Evolutionary conservation across 2,113 vertebrate genomes (phyloP).

Genomic region (Gymnogyps californianus): DNA sequence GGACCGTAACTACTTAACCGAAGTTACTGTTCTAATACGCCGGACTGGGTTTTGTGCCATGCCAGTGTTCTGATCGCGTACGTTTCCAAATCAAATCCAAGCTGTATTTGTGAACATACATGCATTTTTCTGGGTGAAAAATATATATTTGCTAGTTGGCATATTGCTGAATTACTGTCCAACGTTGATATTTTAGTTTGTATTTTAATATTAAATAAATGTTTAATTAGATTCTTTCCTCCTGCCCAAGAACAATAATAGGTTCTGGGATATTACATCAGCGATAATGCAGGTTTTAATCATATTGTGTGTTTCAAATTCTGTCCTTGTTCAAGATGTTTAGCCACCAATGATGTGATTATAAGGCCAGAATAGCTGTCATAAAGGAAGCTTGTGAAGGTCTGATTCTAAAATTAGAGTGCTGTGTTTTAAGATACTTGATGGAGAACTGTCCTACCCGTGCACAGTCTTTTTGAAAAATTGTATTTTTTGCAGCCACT

Average conservation of each 20-base stretch:
- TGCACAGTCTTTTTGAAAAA: background rate
- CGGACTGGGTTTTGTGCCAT: background rate
- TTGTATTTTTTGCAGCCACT: background rate
- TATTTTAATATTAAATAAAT: slow-evolving; percentile 63
- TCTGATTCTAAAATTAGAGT: slow-evolving; percentile 41
- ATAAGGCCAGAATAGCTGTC: slow-evolving; percentile 35
- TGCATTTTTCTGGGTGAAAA: background rate
- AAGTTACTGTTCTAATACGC: background rate
- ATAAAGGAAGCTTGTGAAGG: slow-evolving; percentile 25
- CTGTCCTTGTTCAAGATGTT: slow-evolving; percentile 49
- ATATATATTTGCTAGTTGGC: background rate
- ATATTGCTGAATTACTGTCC: slow-evolving; percentile 16
- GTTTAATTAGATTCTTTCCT: slow-evolving; percentile 63
- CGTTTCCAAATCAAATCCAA: background rate
- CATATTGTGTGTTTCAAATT: slow-evolving; percentile 39
- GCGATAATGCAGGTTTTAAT: slow-evolving; percentile 53
- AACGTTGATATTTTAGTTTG: slow-evolving; percentile 5
- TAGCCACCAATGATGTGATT: slow-evolving; percentile 56
- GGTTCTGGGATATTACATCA: slow-evolving; percentile 56
- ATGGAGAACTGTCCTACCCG: background rate
- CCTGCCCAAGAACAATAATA: slow-evolving; percentile 23
- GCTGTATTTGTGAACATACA: background rate
- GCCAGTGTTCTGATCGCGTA: background rate
- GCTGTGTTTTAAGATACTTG: background rate
- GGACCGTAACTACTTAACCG: background rate